These are phyloP conservation scores for Copidosoma aretas DNA, from an alignment of 2,888 invertebrate genomes.

Conservation along the genomic window DNA sequence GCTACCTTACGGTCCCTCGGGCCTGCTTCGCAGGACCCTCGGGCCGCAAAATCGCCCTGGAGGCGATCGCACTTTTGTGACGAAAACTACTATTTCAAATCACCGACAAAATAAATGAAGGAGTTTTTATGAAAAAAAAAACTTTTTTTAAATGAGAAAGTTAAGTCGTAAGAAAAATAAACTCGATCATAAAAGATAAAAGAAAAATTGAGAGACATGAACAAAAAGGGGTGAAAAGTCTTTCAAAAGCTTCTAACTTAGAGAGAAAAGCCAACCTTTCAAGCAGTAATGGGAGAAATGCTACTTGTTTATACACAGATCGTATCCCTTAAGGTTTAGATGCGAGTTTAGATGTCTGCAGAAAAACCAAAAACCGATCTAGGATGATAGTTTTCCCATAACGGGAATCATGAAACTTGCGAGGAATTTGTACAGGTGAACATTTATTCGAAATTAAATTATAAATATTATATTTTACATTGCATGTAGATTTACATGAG, in stretches of 20 bases:
- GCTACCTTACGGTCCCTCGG: no score
- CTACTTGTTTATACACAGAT: conserved; percentile 15
- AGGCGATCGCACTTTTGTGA: no score
- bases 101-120: background rate
- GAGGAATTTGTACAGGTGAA: no score
- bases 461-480: no score
- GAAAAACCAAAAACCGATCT: background rate
- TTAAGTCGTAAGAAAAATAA: background rate
- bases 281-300: conserved; percentile 13
- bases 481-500: no score
- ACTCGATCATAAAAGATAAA: conserved; percentile 8
- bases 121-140: background rate
- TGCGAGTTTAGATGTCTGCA: background rate
- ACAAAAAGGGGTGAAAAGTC: conserved; percentile 4
- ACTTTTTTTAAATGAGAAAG: background rate
- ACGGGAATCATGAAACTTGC: no score
- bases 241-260: conserved; percentile 2
- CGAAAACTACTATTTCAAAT: no score
- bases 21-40: no score
- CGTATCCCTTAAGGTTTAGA: conserved; percentile 6
- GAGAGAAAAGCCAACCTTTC: background rate
- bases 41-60: no score
- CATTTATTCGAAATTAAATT: no score
- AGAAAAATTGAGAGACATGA: background rate
- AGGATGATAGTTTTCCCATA: conserved; percentile 1